Base-by-base conservation (phyloP, 1,140 invertebrate genomes). In the Saccostrea glomerata region DNA sequence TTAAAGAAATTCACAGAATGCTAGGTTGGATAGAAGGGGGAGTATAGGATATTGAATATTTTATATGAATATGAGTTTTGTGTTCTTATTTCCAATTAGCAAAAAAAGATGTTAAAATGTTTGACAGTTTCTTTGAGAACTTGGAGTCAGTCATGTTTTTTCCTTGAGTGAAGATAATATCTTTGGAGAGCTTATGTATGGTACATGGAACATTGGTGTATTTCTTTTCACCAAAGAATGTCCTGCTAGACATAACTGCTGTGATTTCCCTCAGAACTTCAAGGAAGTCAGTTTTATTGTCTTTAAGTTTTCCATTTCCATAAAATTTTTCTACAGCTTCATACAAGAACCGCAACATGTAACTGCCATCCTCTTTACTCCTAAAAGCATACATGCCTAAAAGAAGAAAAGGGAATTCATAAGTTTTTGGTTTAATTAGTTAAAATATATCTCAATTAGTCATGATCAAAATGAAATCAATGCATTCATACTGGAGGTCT, bases 131-230 rank as follows among this genome's bases (percentile, higher is more conserved):
- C 25, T 7, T 6, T 73, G 70, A 3, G 36, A 73, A 73, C 30
- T 73, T 73, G 23, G 70, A 30, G 30, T 36, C 30, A 13, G 4
- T 25, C 70, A 73, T 73, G 7, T 30, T 73, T 30, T 73, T 15
- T 40, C 70, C 70, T 36, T 73, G 70, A 73, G 23, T n/a, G 47
- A 83, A 83, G 23, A 55, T 23, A 20, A 83, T 20, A 54, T 83
- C 82, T 83, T 56, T 56, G 9, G 36, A 30, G 23, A 83, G 54
- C 11, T 25, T n/a, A 20, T 83, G 82, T n/a, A 83, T 23, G 4
- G 47, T n/a, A 55, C 82, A 83, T 9, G 82, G 82, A n/a, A 83
- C 82, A 54, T 12, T 55, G 17, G 40, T 83, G 25, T 30, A 73
- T 11, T 54, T 11, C 54, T 83, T 83, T 54, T 36, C 17, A n/a